phyloP scores from a whole-genome alignment of 1,140 invertebrate genomes.

The Macrosteles quadrilineatus region DNA sequence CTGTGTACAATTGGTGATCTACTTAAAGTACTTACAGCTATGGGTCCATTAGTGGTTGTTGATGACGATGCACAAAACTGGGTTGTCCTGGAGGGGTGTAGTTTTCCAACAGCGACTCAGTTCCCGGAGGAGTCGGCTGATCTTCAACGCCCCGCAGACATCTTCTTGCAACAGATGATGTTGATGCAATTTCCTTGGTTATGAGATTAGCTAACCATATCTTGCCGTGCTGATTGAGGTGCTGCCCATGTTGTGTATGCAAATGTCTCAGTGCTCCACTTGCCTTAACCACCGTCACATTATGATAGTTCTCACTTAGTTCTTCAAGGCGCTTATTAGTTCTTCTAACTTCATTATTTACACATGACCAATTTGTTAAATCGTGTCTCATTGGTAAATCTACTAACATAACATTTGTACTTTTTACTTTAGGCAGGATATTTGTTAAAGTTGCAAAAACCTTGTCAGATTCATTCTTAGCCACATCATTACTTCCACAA shows the following conservation, averaged over 20 bases:
- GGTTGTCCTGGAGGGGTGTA: not conserved
- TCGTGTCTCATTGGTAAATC: not conserved
- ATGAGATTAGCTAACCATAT: not conserved
- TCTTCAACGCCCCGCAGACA: not conserved
- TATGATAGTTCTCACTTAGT: constrained; percentile 5
- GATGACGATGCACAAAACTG: too few relatives aligned
- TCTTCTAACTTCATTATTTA: not conserved
- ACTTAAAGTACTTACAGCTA: too few relatives aligned
- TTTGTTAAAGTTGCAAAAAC: not conserved
- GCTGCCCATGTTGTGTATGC: not conserved
- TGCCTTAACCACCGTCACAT: not conserved
- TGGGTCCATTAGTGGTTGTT: too few relatives aligned
- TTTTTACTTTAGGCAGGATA: not conserved
- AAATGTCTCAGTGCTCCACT: not conserved
- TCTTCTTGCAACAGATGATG: not conserved
- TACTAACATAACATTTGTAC: constrained; percentile 6
- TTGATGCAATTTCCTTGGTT: not conserved
- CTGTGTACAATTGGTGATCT: too few relatives aligned
- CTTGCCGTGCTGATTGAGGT: not conserved
- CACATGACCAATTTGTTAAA: not conserved
- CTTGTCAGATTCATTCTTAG: not conserved
- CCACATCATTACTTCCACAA: not conserved
- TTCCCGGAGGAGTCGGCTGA: not conserved
- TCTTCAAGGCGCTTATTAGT: not conserved
- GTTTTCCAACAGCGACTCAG: not conserved